Percentiles rank a stretch among this genome's conserved stretches.
Evolutionary conservation across 2,113 vertebrate genomes (phyloP).

Genomic region (human): GRCh38 chr21:22867001-22867500

Average conservation of each 20-base stretch:
- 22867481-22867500: neutral
- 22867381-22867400: neutral
- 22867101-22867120: no score
- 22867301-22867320: constrained; percentile 19
- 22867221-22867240: neutral
- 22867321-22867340: constrained; percentile 33
- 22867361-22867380: neutral
- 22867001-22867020: no score
- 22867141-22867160: neutral
- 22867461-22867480: constrained; percentile 42
- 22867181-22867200: neutral
- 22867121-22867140: neutral
- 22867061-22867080: no score
- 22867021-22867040: no score
- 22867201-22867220: neutral
- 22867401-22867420: constrained; percentile 34
- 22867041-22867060: no score
- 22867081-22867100: no score
- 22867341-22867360: neutral
- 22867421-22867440: constrained; percentile 17
- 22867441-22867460: neutral
- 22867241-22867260: neutral
- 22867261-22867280: neutral
- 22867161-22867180: neutral
- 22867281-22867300: constrained; percentile 2